Conservation (phyloP, 2,113 vertebrate genomes). For the Hoplias malabaricus region DNA sequence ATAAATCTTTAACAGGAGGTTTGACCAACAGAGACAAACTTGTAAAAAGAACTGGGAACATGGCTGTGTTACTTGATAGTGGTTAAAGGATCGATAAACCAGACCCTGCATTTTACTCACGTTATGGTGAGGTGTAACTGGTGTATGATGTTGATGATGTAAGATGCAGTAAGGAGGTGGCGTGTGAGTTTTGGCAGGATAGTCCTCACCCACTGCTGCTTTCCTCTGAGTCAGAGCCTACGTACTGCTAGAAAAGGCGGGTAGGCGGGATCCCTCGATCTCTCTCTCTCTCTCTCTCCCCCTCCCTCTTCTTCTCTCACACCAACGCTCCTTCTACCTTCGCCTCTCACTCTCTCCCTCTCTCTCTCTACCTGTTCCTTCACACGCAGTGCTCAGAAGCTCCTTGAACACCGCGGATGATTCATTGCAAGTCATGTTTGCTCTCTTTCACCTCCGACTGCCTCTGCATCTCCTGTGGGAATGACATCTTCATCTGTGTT, state of each 20-base stretch:
- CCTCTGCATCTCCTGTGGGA: conserved; percentile 46
- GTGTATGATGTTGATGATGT: conserved; percentile 36
- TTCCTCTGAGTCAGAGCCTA: conserved; percentile 43
- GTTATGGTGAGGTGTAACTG: conserved; percentile 20
- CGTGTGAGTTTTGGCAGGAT: conserved; percentile 51
- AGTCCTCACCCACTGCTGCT: conserved; percentile 50
- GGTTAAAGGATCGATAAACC: conserved; percentile 6
- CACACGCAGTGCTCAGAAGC: conserved; percentile 33
- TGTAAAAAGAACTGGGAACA: conserved; percentile 1
- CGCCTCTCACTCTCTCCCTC: background rate
- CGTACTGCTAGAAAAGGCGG: conserved; percentile 20
- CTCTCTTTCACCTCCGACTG: conserved; percentile 36
- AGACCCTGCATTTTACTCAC: conserved; percentile 6
- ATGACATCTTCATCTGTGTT: conserved; percentile 28
- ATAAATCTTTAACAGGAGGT: too few relatives aligned
- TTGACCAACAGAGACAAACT: background rate
- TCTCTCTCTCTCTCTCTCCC: background rate
- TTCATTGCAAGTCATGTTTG: conserved; percentile 42
- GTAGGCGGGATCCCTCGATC: conserved; percentile 55
- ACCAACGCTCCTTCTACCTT: conserved; percentile 15
- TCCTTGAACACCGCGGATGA: conserved; percentile 33
- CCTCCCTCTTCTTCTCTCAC: conserved; percentile 12
- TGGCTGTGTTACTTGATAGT: background rate
- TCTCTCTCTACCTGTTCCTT: conserved; percentile 48
- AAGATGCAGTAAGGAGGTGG: conserved; percentile 48